Evolutionary conservation across 1,140 invertebrate genomes (phyloP), one percentile per base, ranked within the genome.

Genomic region (Phymorhynchus buccinoides): DNA sequence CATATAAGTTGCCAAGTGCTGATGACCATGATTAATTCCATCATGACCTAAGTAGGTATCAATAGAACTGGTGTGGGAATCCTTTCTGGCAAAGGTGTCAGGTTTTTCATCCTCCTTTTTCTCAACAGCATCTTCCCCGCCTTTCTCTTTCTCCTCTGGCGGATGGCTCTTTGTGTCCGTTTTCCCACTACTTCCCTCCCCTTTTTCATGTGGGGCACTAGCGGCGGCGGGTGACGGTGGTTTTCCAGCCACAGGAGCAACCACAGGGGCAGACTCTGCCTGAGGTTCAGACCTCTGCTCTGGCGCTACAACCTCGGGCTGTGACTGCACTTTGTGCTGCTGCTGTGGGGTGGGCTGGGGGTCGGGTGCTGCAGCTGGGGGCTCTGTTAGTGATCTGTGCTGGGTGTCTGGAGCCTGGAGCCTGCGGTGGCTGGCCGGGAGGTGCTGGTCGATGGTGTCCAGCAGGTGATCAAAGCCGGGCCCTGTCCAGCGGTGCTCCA

Each of bases 401-500:
- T n/a, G n/a, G 30, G 52, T 6, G 32, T 80, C 42, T 14, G 1
- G 37, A 32, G 22, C 44, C 30, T 77, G 30, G 37, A 14, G 30
- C 35, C 42, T 52, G 16, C 37, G 27, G 18, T 0, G 32, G 16
- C 16, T 73, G 66, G 79, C 68, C 66, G 87, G 87, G 6, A 91
- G 27, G 68, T 86, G 41, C 35, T 88, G 48, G 35, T 83, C 73
- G 27, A 90, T 73, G 73, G 88, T 89, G 22, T 42, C 18, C 7
- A 88, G 2, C 30, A 91, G 41, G 80, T 90, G 88, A 35, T 91
- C 88, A 84, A 90, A 88, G 56, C 87, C 84, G 16, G 83, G 56
- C n/a, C 90, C 90, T 16, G 77, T 66, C 90, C 90, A 91, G 48
- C 32, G 87, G 16, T 86, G 73, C 80, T 91, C 87, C 41, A 89